Percentiles rank a stretch among this genome's conserved stretches.
phyloP scores from a whole-genome alignment of 2,113 vertebrate species.

The Etheostoma cragini region DNA sequence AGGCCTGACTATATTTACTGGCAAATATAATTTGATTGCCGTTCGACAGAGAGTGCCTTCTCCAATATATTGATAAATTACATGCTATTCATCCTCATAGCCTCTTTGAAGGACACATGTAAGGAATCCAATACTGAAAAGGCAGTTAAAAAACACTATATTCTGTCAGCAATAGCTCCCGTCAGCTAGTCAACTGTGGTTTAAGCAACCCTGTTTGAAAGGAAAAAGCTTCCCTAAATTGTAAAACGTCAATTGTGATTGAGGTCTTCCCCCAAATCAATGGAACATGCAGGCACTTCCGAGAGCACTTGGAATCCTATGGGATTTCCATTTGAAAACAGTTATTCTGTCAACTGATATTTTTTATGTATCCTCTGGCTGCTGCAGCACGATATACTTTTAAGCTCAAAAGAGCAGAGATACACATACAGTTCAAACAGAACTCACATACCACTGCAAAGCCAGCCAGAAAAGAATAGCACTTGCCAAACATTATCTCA shows the following conservation, averaged over 20 bases:
- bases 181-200: constrained; percentile 56
- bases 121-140: constrained; percentile 44
- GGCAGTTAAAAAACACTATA: constrained; percentile 65
- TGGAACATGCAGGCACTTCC: constrained; percentile 41
- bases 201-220: constrained; percentile 62
- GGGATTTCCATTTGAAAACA: constrained; percentile 75
- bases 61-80: constrained; percentile 54
- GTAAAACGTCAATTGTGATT: constrained; percentile 68
- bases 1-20: constrained; percentile 7
- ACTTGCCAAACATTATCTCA: constrained; percentile 30
- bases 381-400: constrained; percentile 40
- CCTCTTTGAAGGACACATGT: constrained; percentile 37
- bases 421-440: constrained; percentile 52
- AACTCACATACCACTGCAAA: constrained; percentile 34
- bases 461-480: constrained; percentile 5
- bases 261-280: constrained; percentile 70
- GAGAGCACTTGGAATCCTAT: constrained; percentile 54
- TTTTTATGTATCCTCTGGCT: constrained; percentile 63
- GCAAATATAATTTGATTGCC: constrained; percentile 47
- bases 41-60: constrained; percentile 18
- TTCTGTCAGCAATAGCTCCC: constrained; percentile 44
- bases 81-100: constrained; percentile 59
- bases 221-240: constrained; percentile 62
- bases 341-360: constrained; percentile 65
- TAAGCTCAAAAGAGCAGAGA: constrained; percentile 56